Conservation (phyloP, 2,113 vertebrate genomes). For the Myxocyprinus asiaticus region DNA sequence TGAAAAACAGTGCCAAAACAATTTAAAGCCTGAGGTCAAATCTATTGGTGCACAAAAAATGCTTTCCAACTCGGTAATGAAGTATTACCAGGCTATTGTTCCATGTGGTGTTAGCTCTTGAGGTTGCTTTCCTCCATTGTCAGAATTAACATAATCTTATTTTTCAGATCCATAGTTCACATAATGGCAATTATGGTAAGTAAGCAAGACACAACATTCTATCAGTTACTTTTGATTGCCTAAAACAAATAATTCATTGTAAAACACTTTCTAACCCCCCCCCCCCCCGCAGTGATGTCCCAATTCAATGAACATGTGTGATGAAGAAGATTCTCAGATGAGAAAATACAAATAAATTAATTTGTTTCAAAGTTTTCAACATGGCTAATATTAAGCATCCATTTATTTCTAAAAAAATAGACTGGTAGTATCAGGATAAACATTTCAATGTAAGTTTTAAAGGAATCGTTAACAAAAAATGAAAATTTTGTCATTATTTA, state of each 20-base stretch:
- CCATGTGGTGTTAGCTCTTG: conserved; percentile 28
- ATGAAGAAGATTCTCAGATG: background rate
- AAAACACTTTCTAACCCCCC: conserved; percentile 42
- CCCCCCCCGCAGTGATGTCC: conserved; percentile 31
- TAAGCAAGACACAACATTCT: conserved; percentile 44
- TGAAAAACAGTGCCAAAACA: conserved; percentile 44
- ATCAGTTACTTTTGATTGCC: conserved; percentile 45
- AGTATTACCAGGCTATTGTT: conserved; percentile 47
- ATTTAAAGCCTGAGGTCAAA: conserved; percentile 48
- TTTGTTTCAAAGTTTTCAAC: too few relatives aligned
- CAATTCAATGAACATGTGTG: conserved; percentile 46
- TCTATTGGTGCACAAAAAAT: conserved; percentile 46
- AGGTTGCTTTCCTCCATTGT: conserved; percentile 45
- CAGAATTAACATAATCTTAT: conserved; percentile 52
- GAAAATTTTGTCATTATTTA: too few relatives aligned
- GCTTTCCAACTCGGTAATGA: conserved; percentile 49
- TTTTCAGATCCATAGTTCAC: conserved; percentile 51
- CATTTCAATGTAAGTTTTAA: too few relatives aligned
- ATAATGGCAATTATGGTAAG: conserved; percentile 52
- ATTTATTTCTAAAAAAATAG: too few relatives aligned
- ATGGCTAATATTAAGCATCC: too few relatives aligned
- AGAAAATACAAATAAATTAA: too few relatives aligned
- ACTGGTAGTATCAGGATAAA: too few relatives aligned
- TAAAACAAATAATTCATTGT: conserved; percentile 51
- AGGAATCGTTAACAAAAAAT: too few relatives aligned